Evolutionary conservation across 2,797 vertebrate species (phyloP).

Genomic region (Toxotes lorentzi): DNA sequence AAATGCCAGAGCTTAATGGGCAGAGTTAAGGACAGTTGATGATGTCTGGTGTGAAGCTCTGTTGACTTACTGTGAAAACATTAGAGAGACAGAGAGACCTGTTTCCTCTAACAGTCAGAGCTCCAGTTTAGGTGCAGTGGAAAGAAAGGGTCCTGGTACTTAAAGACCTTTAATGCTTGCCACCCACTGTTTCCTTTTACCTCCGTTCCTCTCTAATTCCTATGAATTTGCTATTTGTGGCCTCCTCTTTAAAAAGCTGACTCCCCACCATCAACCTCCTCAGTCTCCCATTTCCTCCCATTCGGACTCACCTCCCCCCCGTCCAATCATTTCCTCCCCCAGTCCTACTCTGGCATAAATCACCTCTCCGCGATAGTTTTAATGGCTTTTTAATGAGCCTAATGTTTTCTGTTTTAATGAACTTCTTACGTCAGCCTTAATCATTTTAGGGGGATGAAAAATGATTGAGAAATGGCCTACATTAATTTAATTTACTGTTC

Average conservation of each 20-base stretch:
- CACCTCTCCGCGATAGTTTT: slow-evolving; percentile 90
- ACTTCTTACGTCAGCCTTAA: slow-evolving; percentile 94
- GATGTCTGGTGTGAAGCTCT: slow-evolving; percentile 63
- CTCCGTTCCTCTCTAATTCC: slow-evolving; percentile 42
- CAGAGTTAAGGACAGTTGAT: slow-evolving; percentile 73
- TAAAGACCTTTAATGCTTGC: slow-evolving; percentile 56
- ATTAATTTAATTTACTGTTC: slow-evolving; percentile 95
- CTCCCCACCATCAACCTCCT: slow-evolving; percentile 62
- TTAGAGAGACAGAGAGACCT: slow-evolving; percentile 43
- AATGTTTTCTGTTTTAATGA: slow-evolving; percentile 98
- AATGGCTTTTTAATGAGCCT: slow-evolving; percentile 98
- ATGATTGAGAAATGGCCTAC: slow-evolving; percentile 91
- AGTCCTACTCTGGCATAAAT: slow-evolving; percentile 89
- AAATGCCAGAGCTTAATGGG: slow-evolving; percentile 75
- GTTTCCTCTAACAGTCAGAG: slow-evolving; percentile 30
- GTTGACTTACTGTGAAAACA: slow-evolving; percentile 70
- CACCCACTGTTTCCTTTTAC: slow-evolving; percentile 55
- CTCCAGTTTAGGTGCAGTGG: slow-evolving; percentile 28
- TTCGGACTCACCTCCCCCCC: slow-evolving; percentile 65
- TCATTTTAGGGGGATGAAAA: slow-evolving; percentile 93
- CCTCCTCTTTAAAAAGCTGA: slow-evolving; percentile 62
- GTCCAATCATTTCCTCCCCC: slow-evolving; percentile 81
- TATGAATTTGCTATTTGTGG: slow-evolving; percentile 62
- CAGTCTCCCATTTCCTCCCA: slow-evolving; percentile 59
- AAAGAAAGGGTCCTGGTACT: slow-evolving; percentile 33